phyloP scores from a whole-genome alignment of 2,113 vertebrate species.

The Apteryx mantelli region DNA sequence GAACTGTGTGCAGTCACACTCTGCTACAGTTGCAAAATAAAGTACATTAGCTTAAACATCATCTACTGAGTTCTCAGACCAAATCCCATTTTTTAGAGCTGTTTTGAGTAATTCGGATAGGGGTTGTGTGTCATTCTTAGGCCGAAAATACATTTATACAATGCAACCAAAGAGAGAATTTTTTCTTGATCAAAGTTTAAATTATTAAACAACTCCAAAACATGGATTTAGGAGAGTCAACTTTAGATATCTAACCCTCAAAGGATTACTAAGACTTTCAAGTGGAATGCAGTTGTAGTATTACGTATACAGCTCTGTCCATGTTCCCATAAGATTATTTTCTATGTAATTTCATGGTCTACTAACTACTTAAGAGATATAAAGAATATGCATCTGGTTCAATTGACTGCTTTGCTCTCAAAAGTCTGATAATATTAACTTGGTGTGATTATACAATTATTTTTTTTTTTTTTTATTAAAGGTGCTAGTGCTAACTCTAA shows the following conservation, averaged over 20 bases:
- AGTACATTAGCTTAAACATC: not conserved
- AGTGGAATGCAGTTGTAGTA: not conserved
- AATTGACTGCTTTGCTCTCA: not conserved
- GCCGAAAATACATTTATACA: not conserved
- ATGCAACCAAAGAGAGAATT: not conserved
- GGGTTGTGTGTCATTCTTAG: not conserved
- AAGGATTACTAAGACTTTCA: not conserved
- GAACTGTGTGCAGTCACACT: not conserved
- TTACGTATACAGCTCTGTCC: not conserved
- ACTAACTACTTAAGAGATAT: not conserved
- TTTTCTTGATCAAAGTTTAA: not conserved
- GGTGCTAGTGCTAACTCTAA: not conserved
- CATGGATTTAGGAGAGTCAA: not conserved
- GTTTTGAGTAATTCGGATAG: not conserved
- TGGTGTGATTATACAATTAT: not conserved
- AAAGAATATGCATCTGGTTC: not conserved
- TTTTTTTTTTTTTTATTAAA: not conserved
- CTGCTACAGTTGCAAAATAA: not conserved
- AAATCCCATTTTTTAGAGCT: not conserved
- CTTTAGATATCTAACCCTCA: not conserved
- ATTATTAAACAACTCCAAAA: not conserved
- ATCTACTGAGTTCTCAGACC: not conserved
- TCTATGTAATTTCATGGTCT: not conserved
- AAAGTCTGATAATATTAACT: not conserved
- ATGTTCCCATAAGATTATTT: not conserved